Evolutionary conservation across 2,113 vertebrate genomes (phyloP), one percentile per base, ranked within the genome.

Genomic region (Nipponia nippon): DNA sequence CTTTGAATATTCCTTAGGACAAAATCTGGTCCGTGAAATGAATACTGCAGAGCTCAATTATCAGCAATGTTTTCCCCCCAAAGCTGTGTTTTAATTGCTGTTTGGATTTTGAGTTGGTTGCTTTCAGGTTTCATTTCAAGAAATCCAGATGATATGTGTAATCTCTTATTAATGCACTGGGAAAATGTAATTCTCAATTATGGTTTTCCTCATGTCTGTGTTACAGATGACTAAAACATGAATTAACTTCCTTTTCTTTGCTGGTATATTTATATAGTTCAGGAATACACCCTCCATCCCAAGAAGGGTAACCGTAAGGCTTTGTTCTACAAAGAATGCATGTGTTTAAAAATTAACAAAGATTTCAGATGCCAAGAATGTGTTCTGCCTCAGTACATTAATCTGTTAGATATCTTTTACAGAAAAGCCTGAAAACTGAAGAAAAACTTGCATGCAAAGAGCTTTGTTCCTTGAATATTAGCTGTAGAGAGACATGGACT

Each of bases 61-160:
- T 44, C 29, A 73, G 34, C 27, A 82, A 16, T 55, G 5, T 59
- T 86, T 50, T 1, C 2, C 32, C 36, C 34, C 9, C 15, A 56
- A 85, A 61, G 40, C 29, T 76, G 8, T 71, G 25, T 47, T 83
- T 91, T 83, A 93, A 83, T 76, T 91, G 49, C 32, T 90, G 6
- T 80, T 96, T 95, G 56, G 13, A 9, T 91, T 89, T 84, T 89
- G 36, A 78, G 56, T 79, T 82, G 13, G 17, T 89, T 5, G 7
- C 53, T 87, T 91, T 83, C 49, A 91, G 22, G 6, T 83, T 95
- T 93, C 34, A 83, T 91, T 88, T 95, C 59, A 82, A 77, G 73
- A 90, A 93, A 72, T 66, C 18, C 53, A 76, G 66, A 73, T 65
- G 30, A 91, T 86, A 83, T 1, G 0, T 77, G 23, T 65, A 90